These are phyloP conservation scores for Nothocercus julius DNA, from an alignment of 2,113 vertebrate genomes.

Conservation along the genomic window DNA sequence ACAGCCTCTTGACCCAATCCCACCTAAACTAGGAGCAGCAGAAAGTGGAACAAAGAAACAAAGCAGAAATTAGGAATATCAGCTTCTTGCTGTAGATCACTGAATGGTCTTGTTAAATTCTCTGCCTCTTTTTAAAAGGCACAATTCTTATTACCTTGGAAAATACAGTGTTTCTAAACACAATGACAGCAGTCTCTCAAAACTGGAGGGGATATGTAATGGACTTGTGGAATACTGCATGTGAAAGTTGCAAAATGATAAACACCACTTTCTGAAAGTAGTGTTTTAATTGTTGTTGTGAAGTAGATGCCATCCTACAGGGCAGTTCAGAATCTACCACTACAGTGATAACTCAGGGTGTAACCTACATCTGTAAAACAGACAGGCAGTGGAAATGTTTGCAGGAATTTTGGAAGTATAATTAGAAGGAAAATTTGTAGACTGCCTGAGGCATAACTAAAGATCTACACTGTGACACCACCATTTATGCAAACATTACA, in stretches of 20 bases:
- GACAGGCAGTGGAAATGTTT: not conserved
- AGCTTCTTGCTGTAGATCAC: not conserved
- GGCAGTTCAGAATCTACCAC: not conserved
- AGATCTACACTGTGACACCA: not conserved
- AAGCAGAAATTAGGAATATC: not conserved
- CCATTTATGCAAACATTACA: not conserved
- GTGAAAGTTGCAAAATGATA: not conserved
- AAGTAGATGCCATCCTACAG: not conserved
- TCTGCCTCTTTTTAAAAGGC: not conserved
- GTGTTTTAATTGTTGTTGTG: not conserved
- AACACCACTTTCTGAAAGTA: not conserved
- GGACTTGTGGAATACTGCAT: accelerated
- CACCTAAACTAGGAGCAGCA: not conserved
- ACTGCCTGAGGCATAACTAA: not conserved
- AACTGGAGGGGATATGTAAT: not conserved
- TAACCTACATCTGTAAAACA: not conserved
- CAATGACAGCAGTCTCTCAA: not conserved
- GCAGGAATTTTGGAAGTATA: not conserved
- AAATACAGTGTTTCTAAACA: not conserved
- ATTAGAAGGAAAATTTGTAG: not conserved
- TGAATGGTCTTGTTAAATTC: not conserved
- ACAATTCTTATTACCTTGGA: not conserved
- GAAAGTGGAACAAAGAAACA: not conserved
- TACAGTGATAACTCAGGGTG: not conserved
- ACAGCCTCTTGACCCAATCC: not conserved